Base-by-base conservation (phyloP, 2,113 vertebrate species). In the Cololabis saira region DNA sequence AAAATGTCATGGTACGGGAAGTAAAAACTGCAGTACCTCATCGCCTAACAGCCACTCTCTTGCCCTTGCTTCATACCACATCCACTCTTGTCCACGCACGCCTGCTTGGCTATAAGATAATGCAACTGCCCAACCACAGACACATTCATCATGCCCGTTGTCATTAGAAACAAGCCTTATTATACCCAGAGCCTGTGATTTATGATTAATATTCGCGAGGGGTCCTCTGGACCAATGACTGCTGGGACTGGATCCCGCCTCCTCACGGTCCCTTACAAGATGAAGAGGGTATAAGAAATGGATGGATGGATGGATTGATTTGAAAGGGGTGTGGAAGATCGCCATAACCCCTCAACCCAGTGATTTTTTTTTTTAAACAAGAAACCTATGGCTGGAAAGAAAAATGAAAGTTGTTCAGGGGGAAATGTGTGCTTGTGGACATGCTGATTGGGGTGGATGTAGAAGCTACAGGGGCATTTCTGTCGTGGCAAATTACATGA, bases 81-180 rank as follows among this genome's bases (percentile, higher is more conserved):
- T 50, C 18, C 52, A 64, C 55, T 48, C 62, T 55, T 44, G 22
- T 19, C 37, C 72, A 41, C 57, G n/a, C 60, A 21, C 66, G 42
- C 76, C 65, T 21, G 49, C 77, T 42, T 37, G 52, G 62, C 77
- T 75, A 47, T 71, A 75, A 74, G 64, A 67, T 87, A 83, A 87
- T 75, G 69, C 65, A 59, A 75, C 10, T 37, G 19, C 55, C 0
- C 17, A 42, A 50, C 71, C 65, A 53, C 80, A 74, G 74, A 87
- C 78, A 52, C 84, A 87, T 84, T 88, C 76, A 88, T 91, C 83
- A 86, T 21, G 49, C 67, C 67, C 56, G 76, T 77, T 89, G 87
- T 86, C 86, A 77, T 85, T 87, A 86, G 81, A 86, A 86, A 85
- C 76, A 67, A 78, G 82, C 57, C 79, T 86, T 72, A 81, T 88